These are phyloP conservation scores for Macquaria australasica DNA, from an alignment of 2,113 vertebrate species.

Conservation along the genomic window DNA sequence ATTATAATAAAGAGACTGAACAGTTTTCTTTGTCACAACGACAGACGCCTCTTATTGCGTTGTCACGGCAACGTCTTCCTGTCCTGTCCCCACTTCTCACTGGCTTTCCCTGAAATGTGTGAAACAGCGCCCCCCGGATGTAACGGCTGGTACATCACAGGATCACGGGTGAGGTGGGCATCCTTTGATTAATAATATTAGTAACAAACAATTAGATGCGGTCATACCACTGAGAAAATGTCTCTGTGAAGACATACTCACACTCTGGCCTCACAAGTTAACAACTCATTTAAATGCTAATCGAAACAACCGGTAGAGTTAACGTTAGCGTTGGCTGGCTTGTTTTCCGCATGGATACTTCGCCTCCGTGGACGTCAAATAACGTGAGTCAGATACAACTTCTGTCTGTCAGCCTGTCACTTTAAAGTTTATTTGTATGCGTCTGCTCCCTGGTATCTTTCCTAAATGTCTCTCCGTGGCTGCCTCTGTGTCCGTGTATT, in stretches of 20 bases:
- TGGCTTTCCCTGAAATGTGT: background rate
- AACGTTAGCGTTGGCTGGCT: background rate
- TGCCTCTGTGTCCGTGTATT: background rate
- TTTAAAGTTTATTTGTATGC: no score
- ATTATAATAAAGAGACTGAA: background rate
- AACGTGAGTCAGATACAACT: background rate
- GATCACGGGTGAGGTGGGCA: background rate
- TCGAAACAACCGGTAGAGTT: background rate
- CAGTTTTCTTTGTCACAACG: no score
- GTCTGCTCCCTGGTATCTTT: background rate
- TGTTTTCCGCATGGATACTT: background rate
- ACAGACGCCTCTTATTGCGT: background rate
- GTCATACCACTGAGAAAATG: background rate
- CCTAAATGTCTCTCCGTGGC: background rate
- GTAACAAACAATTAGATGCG: background rate
- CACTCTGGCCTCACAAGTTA: background rate
- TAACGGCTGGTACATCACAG: background rate
- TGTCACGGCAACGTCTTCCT: background rate
- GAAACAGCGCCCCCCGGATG: background rate
- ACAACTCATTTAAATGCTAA: background rate
- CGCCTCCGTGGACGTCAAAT: background rate
- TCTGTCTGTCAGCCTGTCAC: background rate
- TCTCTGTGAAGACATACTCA: no score
- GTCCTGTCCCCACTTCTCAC: background rate
- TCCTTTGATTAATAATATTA: background rate